Conservation (phyloP, 2,113 vertebrate species). For the Antennarius striatus region DNA sequence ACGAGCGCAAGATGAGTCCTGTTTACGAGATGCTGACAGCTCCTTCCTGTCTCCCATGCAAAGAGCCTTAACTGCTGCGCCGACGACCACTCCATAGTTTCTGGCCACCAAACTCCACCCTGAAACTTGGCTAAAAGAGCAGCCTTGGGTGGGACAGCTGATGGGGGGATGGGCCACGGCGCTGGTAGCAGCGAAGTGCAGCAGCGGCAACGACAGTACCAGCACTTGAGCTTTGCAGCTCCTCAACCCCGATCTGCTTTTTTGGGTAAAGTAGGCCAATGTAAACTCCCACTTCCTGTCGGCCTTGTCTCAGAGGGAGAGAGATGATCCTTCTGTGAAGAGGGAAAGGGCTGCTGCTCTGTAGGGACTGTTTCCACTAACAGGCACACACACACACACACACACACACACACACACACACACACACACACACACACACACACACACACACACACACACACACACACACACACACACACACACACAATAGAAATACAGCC, state of each 20-base stretch:
- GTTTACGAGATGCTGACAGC: conserved; percentile 81
- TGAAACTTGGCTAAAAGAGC: conserved; percentile 43
- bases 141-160: conserved; percentile 71
- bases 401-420: conserved; percentile 54
- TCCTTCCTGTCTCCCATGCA: conserved; percentile 78
- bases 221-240: conserved; percentile 63
- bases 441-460: conserved; percentile 61
- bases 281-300: conserved; percentile 82
- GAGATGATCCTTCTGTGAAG: conserved; percentile 78
- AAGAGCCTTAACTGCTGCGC: conserved; percentile 59
- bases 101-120: conserved; percentile 66
- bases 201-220: conserved; percentile 35
- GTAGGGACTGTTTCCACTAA: conserved; percentile 67
- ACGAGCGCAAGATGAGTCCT: conserved; percentile 69
- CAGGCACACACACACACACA: conserved; percentile 54
- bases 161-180: conserved; percentile 49
- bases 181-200: conserved; percentile 51
- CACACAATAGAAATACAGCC: conserved; percentile 71
- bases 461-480: conserved; percentile 55
- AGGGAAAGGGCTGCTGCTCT: conserved; percentile 67
- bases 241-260: conserved; percentile 51
- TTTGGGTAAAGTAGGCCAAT: conserved; percentile 76
- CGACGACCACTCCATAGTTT: conserved; percentile 53
- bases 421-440: conserved; percentile 36
- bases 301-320: conserved; percentile 74